Evolutionary conservation across 1,140 invertebrate genomes (phyloP).

Genomic region (roundworm (Caenorhabditis elegans)): WBcel235 BX284602.5:4947001-4947500

Average conservation of each 20-base stretch:
- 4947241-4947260: slow-evolving; percentile 80
- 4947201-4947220: slow-evolving; percentile 86
- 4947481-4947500: slow-evolving; percentile 68
- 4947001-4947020: neutral
- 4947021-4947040: neutral
- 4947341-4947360: slow-evolving; percentile 77
- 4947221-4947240: slow-evolving; percentile 88
- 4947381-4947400: slow-evolving; percentile 74
- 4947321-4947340: slow-evolving; percentile 82
- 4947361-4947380: slow-evolving; percentile 81
- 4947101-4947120: no score
- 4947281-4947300: slow-evolving; percentile 68
- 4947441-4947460: slow-evolving; percentile 26
- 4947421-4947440: slow-evolving; percentile 32
- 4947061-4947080: slow-evolving; percentile 28
- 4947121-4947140: slow-evolving; percentile 24
- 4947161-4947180: slow-evolving; percentile 49
- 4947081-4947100: neutral
- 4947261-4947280: slow-evolving; percentile 72
- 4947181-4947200: slow-evolving; percentile 49
- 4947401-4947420: slow-evolving; percentile 54
- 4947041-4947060: neutral
- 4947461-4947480: slow-evolving; percentile 77
- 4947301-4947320: slow-evolving; percentile 83
- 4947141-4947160: neutral